Conservation (phyloP, 2,888 invertebrate genomes). For the Leucophenga montana region DNA sequence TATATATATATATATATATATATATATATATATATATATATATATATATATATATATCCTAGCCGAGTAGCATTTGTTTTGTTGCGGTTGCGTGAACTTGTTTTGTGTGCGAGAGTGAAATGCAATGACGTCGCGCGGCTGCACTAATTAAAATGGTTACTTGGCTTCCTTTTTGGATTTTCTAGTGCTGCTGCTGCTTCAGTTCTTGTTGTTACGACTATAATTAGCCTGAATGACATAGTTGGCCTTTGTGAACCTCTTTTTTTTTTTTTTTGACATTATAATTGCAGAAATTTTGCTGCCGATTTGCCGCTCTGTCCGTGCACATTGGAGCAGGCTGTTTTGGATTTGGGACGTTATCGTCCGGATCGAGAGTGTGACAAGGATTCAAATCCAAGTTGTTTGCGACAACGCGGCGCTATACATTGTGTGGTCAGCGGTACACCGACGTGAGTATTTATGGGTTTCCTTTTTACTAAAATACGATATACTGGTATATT, state of each 20-base stretch:
- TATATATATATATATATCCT: no score
- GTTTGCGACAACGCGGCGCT: conserved; percentile 90
- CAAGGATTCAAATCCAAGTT: conserved; percentile 90
- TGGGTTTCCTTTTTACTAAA: background rate
- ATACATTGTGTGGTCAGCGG: conserved; percentile 94
- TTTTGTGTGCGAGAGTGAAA: background rate
- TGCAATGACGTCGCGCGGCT: background rate
- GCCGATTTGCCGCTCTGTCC: conserved; percentile 90
- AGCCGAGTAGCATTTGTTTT: background rate
- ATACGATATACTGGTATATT: no score
- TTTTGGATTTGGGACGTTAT: conserved; percentile 92
- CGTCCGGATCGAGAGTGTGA: conserved; percentile 93
- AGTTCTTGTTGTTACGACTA: background rate
- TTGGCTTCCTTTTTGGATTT: background rate
- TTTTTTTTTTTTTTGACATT: conserved; percentile 23
- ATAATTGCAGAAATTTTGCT: conserved; percentile 83
- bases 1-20: background rate
- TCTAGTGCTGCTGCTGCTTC: background rate
- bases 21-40: background rate
- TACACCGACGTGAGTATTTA: conserved; percentile 84
- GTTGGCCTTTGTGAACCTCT: background rate
- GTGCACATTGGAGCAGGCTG: conserved; percentile 91
- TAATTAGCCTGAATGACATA: background rate
- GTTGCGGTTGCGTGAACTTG: conserved; percentile 1
- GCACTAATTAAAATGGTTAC: conserved; percentile 31